Evolutionary conservation across 1,140 invertebrate genomes (phyloP), one percentile per base, ranked within the genome.

Genomic region (Eumeta japonica): DNA sequence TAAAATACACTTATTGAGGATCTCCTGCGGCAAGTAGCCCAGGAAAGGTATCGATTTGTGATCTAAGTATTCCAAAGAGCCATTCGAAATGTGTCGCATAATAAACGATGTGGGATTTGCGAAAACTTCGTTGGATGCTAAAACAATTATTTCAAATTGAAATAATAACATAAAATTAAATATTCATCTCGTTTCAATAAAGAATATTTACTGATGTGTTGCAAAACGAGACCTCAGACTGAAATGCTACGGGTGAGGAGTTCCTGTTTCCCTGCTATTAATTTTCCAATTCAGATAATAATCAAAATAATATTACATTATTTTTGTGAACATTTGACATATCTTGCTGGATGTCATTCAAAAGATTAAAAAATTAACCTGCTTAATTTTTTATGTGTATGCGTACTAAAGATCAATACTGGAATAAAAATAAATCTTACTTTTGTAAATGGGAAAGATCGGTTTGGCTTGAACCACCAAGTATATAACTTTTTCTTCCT

Each of bases 1-100:
- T 56, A 95, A 84, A 5, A 93, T 81, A 17, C 88, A 89, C 45
- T 82, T 83, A 1, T 88, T 86, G 14, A 89, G 76, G 48, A 95
- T 81, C 55, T 95, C 92, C 62, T 95, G 92, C 0, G 93, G 92
- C 34, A 94, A 62, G 63, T 90, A 93, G 0, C 93, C 93, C 39
- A 94, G 77, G 49, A 89, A 87, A 10, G 84, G 83, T 0, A 93
- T 86, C 9, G 87, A 83, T 28, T 87, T 87, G 9, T 79, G 70
- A 58, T 92, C 89, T 4, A 92, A 82, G 55, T 90, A 83, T 20
- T 83, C 85, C 18, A 93, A 75, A 17, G 81, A 79, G 40, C 89
- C 89, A 9, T 79, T 78, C 0, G 88, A 80, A 2, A 83, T 84
- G 52, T 94, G 91, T 0, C 86, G 78, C 39, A 89, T 90, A 5